Conservation (phyloP, 2,113 vertebrate species). For the Elachura formosa region DNA sequence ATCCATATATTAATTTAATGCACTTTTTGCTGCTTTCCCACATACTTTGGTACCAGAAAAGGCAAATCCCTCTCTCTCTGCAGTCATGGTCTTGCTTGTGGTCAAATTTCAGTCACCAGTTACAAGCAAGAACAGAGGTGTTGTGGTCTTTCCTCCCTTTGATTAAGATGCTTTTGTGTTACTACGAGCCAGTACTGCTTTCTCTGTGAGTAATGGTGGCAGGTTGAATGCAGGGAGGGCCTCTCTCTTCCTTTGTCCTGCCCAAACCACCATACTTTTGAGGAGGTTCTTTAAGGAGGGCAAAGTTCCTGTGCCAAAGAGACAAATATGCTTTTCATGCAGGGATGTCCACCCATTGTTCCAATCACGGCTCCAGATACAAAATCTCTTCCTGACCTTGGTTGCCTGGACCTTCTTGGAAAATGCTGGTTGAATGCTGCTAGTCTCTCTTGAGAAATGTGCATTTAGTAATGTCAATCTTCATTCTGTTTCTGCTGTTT, state of each 20-base stretch:
- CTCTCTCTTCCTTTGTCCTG: not conserved
- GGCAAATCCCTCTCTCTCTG: not conserved
- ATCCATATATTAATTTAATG: not conserved
- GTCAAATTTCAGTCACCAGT: not conserved
- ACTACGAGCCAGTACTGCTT: not conserved
- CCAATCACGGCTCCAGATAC: not conserved
- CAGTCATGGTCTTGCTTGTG: not conserved
- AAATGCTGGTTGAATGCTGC: not conserved
- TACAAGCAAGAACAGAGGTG: not conserved
- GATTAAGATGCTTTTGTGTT: not conserved
- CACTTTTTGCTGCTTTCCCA: not conserved
- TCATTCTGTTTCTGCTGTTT: not conserved
- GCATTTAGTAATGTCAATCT: not conserved
- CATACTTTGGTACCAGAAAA: not conserved
- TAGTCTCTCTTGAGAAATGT: not conserved
- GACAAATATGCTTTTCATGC: not conserved
- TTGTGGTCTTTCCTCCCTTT: not conserved
- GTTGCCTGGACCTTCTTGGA: not conserved
- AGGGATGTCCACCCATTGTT: fast-evolving
- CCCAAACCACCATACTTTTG: not conserved
- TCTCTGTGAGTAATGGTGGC: not conserved
- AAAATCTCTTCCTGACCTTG: not conserved
- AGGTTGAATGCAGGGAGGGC: not conserved
- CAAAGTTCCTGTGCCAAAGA: not conserved
- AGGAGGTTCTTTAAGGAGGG: not conserved